Evolutionary conservation across 2,797 vertebrate species (phyloP), one percentile per base, ranked within the genome.

Genomic region (Coluber constrictor): DNA sequence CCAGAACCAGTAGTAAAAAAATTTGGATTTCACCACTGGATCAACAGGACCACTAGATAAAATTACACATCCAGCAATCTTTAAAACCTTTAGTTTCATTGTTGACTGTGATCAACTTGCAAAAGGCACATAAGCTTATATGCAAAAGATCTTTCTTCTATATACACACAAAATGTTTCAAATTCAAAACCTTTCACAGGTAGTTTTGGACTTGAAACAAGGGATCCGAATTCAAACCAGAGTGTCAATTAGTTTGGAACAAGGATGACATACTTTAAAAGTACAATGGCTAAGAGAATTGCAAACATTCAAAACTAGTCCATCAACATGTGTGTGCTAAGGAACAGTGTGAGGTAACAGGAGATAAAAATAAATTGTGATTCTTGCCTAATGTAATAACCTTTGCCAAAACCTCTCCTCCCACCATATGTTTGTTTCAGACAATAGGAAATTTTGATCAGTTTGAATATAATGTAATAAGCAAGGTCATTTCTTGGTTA

Each of bases 201-300:
- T 20, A 25, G 74, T 83, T 83, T 43, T 83, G 37, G 20, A 47
- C 37, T 83, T 83, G 18, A 83, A 83, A 83, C 9, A 83, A 83
- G 74, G 74, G 74, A 43, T 79, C 32, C 9, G 2, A 83, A 83
- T 83, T 83, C 37, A 83, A 47, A 25, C 37, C 9, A 25, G 20
- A 1, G 74, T 83, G 74, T 47, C 47, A 47, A 5, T 55, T 90
- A 87, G 16, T 90, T 90, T 60, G 23, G 57, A 43, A 25, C 29
- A 90, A 90, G 56, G 43, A 87, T 79, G 47, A 51, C 25, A 86
- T 54, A 43, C 60, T 90, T 92, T 15, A 55, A 93, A 91, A 83
- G 3, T 61, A 51, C 23, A 61, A 63, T 18, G 55, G 86, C 51
- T 47, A 79, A 32, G 15, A 87, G n/a, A 87, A 18, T 56, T 87